These are phyloP conservation scores for Gymnogyps californianus DNA, from an alignment of 2,113 vertebrate species.

Conservation along the genomic window DNA sequence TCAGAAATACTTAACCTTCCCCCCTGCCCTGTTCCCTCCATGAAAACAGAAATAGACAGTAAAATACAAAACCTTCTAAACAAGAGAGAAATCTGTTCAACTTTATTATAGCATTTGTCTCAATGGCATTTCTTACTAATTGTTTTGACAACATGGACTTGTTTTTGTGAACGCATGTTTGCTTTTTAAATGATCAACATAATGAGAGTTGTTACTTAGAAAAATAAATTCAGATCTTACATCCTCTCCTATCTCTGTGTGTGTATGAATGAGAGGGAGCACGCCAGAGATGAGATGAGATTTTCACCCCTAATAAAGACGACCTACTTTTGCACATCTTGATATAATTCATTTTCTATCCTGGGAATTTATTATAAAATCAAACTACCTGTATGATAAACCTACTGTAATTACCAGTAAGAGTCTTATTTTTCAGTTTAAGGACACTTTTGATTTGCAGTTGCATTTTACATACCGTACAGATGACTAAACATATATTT, in stretches of 20 bases:
- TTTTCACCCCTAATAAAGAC: neutral
- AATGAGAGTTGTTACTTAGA: neutral
- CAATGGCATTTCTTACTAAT: neutral
- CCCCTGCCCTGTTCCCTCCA: neutral
- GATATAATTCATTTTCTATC: neutral
- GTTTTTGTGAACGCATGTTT: neutral
- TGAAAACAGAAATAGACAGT: neutral
- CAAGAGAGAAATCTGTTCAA: neutral
- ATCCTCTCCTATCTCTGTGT: neutral
- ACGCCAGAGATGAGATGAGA: neutral
- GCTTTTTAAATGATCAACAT: neutral
- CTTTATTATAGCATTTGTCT: neutral
- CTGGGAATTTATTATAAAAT: slow-evolving; percentile 33
- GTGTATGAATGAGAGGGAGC: neutral
- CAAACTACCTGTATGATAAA: slow-evolving; percentile 33
- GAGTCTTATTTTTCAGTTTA: slow-evolving; percentile 39
- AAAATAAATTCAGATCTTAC: slow-evolving; percentile 17
- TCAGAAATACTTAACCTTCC: neutral
- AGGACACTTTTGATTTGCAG: slow-evolving; percentile 18
- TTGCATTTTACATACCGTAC: slow-evolving; percentile 7
- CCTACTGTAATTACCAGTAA: slow-evolving; percentile 19
- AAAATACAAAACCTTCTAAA: neutral
- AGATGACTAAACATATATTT: slow-evolving; percentile 67
- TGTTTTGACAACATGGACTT: neutral
- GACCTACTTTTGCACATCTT: neutral